Percentiles rank a stretch among this genome's conserved stretches.
phyloP scores from a whole-genome alignment of 2,797 vertebrate species.

The Neopelma chrysocephalum region DNA sequence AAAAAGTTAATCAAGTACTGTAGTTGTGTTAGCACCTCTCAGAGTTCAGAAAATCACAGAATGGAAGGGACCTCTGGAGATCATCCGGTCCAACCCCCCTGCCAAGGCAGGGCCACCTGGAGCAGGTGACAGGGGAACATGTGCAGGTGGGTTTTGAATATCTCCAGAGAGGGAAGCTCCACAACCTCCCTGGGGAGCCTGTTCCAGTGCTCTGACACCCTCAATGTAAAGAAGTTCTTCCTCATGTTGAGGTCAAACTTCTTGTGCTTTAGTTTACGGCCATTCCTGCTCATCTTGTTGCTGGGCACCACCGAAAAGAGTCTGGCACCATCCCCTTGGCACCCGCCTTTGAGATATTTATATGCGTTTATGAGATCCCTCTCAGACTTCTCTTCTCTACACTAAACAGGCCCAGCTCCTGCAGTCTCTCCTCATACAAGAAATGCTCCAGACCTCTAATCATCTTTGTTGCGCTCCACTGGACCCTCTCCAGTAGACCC shows the following conservation, averaged over 20 bases:
- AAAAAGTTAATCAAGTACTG: not conserved
- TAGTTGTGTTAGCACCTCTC: not conserved
- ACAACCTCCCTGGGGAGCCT: accelerated
- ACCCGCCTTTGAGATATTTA: not conserved
- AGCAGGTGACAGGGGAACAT: not conserved
- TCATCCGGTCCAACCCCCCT: not conserved
- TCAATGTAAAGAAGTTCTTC: not conserved
- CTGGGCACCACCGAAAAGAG: not conserved
- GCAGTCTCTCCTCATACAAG: not conserved
- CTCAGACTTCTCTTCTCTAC: not conserved
- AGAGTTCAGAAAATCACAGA: not conserved
- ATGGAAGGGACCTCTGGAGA: not conserved
- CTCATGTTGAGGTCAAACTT: not conserved
- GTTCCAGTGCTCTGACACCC: not conserved
- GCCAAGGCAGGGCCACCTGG: not conserved
- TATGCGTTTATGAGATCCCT: not conserved
- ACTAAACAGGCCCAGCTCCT: not conserved
- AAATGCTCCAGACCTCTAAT: not conserved
- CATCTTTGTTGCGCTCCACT: not conserved
- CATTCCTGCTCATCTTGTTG: accelerated
- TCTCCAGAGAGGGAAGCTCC: not conserved
- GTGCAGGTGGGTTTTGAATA: not conserved
- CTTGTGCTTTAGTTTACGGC: not conserved
- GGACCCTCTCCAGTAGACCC: not conserved
- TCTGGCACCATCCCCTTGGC: no score